A percentile compares a stretch with the other conserved stretches of the same genome.
Conservation (phyloP, 2,888 invertebrate genomes). For the Steinernema hermaphroditum region DNA sequence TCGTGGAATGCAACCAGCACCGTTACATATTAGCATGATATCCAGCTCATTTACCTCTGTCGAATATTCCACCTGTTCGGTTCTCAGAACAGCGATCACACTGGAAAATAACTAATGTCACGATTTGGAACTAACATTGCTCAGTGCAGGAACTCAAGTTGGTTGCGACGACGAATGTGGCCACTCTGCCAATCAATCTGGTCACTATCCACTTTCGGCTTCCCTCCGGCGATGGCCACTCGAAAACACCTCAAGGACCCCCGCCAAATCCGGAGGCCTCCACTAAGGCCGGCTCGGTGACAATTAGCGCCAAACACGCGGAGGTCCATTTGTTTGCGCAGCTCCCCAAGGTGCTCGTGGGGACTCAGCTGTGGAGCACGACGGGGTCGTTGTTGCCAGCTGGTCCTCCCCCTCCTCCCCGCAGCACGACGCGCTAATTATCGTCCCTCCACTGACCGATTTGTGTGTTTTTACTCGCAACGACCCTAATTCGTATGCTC, state of each 20-base stretch:
- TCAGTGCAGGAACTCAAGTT: no score
- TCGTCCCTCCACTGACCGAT: slow-evolving; percentile 2
- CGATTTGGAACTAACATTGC: no score
- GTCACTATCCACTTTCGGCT: slow-evolving; percentile 9
- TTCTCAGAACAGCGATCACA: no score
- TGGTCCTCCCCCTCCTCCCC: not conserved
- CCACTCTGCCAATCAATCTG: not conserved
- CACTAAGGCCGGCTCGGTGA: slow-evolving; percentile 1
- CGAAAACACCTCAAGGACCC: no score
- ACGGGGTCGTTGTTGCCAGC: slow-evolving; percentile 8
- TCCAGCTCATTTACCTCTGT: no score
- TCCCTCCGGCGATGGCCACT: not conserved
- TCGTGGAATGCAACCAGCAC: no score
- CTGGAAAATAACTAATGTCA: no score
- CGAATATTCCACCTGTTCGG: no score
- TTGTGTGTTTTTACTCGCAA: slow-evolving; percentile 8
- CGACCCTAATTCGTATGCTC: not conserved
- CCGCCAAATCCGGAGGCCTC: not conserved
- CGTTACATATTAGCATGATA: no score
- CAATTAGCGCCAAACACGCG: slow-evolving; percentile 24
- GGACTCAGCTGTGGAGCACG: not conserved
- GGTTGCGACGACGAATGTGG: not conserved
- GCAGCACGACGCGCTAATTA: not conserved
- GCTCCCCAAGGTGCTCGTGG: slow-evolving; percentile 2
- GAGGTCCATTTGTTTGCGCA: not conserved